Conservation (phyloP, 1,140 invertebrate species). For the Megathymus violae region DNA sequence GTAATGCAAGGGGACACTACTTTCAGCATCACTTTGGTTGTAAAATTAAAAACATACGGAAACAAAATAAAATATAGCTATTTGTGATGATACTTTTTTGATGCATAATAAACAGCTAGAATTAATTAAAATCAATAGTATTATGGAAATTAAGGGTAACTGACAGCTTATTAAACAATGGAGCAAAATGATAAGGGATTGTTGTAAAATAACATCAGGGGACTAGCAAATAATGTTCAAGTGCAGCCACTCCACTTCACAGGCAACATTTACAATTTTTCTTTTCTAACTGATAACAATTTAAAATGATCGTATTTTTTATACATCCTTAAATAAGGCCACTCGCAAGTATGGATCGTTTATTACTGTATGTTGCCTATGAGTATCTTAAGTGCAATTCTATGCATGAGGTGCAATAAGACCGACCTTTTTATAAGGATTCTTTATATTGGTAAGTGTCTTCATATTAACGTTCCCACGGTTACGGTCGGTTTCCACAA, state of each 20-base stretch:
- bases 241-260: conserved; percentile 53
- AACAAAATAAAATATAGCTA: background rate
- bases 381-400: conserved; percentile 55
- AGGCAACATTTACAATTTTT: conserved; percentile 58
- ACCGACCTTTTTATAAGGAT: conserved; percentile 78
- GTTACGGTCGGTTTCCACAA: conserved; percentile 69
- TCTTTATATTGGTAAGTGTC: conserved; percentile 76
- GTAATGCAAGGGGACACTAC: background rate
- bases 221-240: conserved; percentile 53
- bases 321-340: conserved; percentile 16
- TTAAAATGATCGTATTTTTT: conserved; percentile 5
- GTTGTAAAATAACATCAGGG: conserved; percentile 61
- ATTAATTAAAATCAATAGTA: conserved; percentile 21
- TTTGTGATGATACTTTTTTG: too few relatives aligned
- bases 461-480: conserved; percentile 76
- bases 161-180: conserved; percentile 52
- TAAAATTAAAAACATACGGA: background rate
- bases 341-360: conserved; percentile 24
- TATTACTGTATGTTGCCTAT: conserved; percentile 61
- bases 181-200: conserved; percentile 59
- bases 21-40: background rate
- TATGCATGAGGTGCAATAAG: conserved; percentile 44
- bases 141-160: conserved; percentile 29
- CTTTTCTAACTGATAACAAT: conserved; percentile 11
- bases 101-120: too few relatives aligned